These are phyloP conservation scores for Lasius platythorax DNA, from an alignment of 2,888 invertebrate genomes.

Conservation along the genomic window DNA sequence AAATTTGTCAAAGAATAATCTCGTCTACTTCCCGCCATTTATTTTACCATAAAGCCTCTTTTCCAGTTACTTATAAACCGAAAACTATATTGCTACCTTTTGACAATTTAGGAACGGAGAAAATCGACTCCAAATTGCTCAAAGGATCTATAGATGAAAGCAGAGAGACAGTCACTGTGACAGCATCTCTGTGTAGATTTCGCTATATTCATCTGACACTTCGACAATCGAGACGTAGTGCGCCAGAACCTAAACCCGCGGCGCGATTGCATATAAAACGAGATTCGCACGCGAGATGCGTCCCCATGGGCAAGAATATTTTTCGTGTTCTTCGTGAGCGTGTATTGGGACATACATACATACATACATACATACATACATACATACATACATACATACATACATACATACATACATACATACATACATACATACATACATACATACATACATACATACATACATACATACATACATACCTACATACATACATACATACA, in stretches of 20 bases:
- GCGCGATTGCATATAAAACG: constrained; percentile 58
- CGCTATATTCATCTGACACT: neutral
- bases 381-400: neutral
- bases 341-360: constrained; percentile 25
- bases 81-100: neutral
- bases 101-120: neutral
- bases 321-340: constrained; percentile 59
- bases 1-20: neutral
- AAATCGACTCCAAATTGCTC: neutral
- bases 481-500: neutral
- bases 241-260: constrained; percentile 29
- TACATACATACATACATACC: no score
- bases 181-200: neutral
- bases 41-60: neutral
- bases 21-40: neutral
- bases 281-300: constrained; percentile 62
- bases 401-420: neutral
- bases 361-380: neutral
- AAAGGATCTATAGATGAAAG: neutral
- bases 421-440: constrained; percentile 2
- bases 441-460: neutral
- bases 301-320: constrained; percentile 65
- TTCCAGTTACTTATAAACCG: neutral
- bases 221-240: constrained; percentile 22
- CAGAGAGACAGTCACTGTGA: neutral